Base-by-base conservation (phyloP, 2,113 vertebrate genomes). In the Pseudolaguvia tuberculata region DNA sequence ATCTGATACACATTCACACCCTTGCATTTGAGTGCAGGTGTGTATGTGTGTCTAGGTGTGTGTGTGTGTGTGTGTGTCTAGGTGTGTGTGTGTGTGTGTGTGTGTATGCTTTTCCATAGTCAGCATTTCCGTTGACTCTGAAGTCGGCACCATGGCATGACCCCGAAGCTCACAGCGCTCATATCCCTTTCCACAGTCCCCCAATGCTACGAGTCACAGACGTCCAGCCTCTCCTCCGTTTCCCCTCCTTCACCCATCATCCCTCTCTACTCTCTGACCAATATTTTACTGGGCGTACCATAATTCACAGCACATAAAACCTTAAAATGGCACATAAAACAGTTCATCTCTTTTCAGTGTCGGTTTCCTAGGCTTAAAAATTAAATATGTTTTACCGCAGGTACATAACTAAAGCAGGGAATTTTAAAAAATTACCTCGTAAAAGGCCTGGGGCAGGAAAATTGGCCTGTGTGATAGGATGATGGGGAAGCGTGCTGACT, bases 321-420 rank as follows among this genome's bases (percentile, higher is more conserved):
- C 88, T 88, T 91, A 91, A 91, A 92, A 89, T 86, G 88, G 86
- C 88, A 89, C 89, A 91, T 92, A 90, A 92, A 92, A 90, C 89
- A 91, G 87, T 87, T 88, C 89, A 91, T 90, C 88, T 90, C 89
- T 87, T 91, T 91, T 90, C 86, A 90, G 85, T 86, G 87, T 89
- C 85, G 81, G 83, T 82, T 89, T 87, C 88, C 85, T 72, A 83
- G 86, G 85, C 83, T 88, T 88, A 84, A 89, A 90, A 89, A 90
- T 88, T 88, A 86, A 90, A 89, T 88, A 86, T 87, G 88, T 87
- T 90, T 89, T 88, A 90, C 84, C 79, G 84, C 85, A 85, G 86
- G 88, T 88, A 90, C 87, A 90, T 90, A 87, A 88, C 88, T 89
- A 87, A 88, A 90, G 87, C 75, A 81, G 62, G 58, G 70, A 77